Evolutionary conservation across 2,797 vertebrate genomes (phyloP), one percentile per base, ranked within the genome.

Genomic region (Anolis apletophallus): DNA sequence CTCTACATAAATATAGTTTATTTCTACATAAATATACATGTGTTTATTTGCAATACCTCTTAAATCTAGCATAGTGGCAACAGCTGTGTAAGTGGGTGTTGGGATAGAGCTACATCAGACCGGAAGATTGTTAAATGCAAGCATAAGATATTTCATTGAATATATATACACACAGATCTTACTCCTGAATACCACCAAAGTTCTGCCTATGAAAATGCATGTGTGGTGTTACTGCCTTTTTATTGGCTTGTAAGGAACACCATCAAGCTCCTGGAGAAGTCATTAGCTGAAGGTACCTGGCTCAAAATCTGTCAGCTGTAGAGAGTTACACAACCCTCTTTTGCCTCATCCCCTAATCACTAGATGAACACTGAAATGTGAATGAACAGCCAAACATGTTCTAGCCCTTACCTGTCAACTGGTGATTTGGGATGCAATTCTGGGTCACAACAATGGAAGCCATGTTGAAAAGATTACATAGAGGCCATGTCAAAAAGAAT

Each of bases 21-120:
- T 73, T 83, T 32, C 32, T 85, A 36, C 87, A 85, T 83, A 61
- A 91, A 86, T 72, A 75, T 61, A 74, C 68, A 46, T 72, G 13
- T 85, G 1, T 12, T 52, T 80, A 16, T 86, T 74, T 80, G 59
- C 32, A 80, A 34, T 2, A 46, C 52, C 26, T 32, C 59, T 89
- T 84, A 54, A 90, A 92, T 91, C 55, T 50, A 78, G 5, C 2
- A 5, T 74, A 0, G 46, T 87, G 76, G 57, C 2, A 10, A 78
- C 55, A 68, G 3, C 0, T 87, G 29, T 79, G 13, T 69, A 88
- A 85, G 85, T 23, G 12, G 10, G 72, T 80, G 7, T 29, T 80
- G 61, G 2, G 85, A 81, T 85, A 74, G 23, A 77, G 3, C 12
- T 88, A 85, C 0, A 0, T 26, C 8, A 1, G 61, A 68, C 84